Conservation (phyloP, 2,113 vertebrate species). For the Sinosuthora webbiana region DNA sequence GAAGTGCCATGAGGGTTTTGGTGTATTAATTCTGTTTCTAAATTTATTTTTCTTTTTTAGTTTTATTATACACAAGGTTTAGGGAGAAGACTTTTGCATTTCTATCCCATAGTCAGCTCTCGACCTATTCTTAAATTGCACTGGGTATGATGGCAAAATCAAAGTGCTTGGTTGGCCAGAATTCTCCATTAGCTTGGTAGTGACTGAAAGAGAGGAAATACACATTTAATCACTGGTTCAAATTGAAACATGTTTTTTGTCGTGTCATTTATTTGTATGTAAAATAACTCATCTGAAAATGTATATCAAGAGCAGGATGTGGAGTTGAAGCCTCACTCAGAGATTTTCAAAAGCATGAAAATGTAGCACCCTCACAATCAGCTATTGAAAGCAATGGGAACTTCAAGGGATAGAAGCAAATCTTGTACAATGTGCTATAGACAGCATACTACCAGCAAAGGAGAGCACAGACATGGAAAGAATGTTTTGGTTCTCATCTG, state of each 20-base stretch:
- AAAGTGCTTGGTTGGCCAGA: not conserved
- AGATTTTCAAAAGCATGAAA: not conserved
- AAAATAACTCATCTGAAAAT: not conserved
- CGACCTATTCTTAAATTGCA: not conserved
- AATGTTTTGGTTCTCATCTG: not conserved
- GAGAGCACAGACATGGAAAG: not conserved
- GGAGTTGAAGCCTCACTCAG: not conserved
- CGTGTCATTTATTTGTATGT: not conserved
- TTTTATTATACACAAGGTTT: not conserved
- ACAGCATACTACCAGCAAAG: not conserved
- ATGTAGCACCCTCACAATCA: not conserved
- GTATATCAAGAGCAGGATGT: not conserved
- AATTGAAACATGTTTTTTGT: not conserved
- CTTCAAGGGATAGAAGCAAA: not conserved
- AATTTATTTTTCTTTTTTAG: not conserved
- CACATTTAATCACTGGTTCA: not conserved
- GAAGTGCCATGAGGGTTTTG: not conserved
- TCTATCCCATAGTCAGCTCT: not conserved
- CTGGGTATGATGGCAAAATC: not conserved
- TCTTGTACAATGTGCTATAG: not conserved
- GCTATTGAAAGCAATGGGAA: not conserved
- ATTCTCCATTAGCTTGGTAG: not conserved
- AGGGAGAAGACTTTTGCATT: not conserved
- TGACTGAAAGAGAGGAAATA: not conserved
- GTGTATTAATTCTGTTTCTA: not conserved